These are phyloP conservation scores for Pluvianellus socialis DNA, from an alignment of 2,113 vertebrate species.

Conservation along the genomic window DNA sequence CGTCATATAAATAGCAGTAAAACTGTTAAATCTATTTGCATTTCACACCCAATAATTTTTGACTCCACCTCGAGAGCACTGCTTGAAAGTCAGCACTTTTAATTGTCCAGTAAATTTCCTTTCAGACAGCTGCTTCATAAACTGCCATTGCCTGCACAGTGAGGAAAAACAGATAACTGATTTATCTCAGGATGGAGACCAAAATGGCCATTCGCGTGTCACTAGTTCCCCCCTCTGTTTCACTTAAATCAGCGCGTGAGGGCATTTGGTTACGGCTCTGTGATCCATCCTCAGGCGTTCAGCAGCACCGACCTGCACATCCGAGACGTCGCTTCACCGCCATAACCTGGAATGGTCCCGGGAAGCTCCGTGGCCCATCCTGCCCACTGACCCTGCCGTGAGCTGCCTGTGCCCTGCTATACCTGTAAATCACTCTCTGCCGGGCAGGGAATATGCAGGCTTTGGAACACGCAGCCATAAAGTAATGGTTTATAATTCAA, in stretches of 20 bases:
- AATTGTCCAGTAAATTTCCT: slow-evolving; percentile 63
- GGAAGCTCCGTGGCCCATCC: background rate
- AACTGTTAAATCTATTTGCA: slow-evolving; percentile 74
- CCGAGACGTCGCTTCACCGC: background rate
- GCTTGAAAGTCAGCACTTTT: slow-evolving; percentile 70
- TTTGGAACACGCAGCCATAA: background rate
- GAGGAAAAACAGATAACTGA: slow-evolving; percentile 47
- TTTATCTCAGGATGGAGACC: slow-evolving; percentile 3
- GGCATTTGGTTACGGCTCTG: background rate
- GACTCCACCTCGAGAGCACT: slow-evolving; percentile 53
- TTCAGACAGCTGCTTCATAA: slow-evolving; percentile 60
- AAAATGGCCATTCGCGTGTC: background rate
- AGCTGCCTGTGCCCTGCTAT: background rate
- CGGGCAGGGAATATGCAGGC: background rate
- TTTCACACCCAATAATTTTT: slow-evolving; percentile 76
- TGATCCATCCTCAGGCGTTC: background rate
- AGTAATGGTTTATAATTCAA: slow-evolving; percentile 55
- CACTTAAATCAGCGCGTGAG: background rate
- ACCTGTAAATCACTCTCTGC: background rate
- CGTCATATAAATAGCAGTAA: slow-evolving; percentile 62
- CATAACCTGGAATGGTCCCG: background rate
- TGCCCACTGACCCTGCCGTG: background rate
- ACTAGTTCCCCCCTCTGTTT: background rate
- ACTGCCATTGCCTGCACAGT: background rate
- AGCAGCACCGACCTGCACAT: background rate